Percentiles rank a stretch among this genome's conserved stretches.
These are phyloP conservation scores for Drosophila orosa DNA, from an alignment of 1,140 invertebrate genomes.

Conservation along the genomic window DNA sequence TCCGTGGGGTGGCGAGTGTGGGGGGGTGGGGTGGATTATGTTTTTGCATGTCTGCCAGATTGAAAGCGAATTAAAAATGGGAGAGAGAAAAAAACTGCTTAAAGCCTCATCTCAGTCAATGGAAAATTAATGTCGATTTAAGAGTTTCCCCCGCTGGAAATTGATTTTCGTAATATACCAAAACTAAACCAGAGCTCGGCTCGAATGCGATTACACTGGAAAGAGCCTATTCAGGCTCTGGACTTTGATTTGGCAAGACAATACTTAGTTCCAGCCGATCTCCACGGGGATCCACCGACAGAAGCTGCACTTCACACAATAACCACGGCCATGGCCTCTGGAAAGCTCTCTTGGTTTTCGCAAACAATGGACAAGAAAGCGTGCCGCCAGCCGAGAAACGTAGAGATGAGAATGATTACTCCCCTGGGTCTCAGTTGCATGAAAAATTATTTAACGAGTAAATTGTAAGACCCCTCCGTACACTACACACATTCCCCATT, in stretches of 20 bases:
- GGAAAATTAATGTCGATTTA: slow-evolving; percentile 71
- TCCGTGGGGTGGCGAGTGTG: slow-evolving; percentile 35
- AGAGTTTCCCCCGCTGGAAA: slow-evolving; percentile 49
- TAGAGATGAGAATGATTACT: slow-evolving; percentile 58
- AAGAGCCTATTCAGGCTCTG: slow-evolving; percentile 12
- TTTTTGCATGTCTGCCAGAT: slow-evolving; percentile 74
- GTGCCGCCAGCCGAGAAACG: slow-evolving; percentile 33
- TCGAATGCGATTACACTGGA: slow-evolving; percentile 47
- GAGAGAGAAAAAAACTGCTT: slow-evolving; percentile 54
- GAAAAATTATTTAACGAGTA: slow-evolving; percentile 73
- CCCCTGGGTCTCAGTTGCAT: slow-evolving; percentile 46
- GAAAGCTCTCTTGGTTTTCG: slow-evolving; percentile 45
- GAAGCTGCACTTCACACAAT: slow-evolving; percentile 42
- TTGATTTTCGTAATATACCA: slow-evolving; percentile 44
- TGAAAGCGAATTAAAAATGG: slow-evolving; percentile 82
- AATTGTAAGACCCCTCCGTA: slow-evolving; percentile 42
- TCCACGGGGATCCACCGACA: slow-evolving; percentile 23
- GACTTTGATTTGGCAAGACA: slow-evolving; percentile 14
- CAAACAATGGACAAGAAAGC: slow-evolving; percentile 57
- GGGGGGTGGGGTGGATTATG: slow-evolving; percentile 63
- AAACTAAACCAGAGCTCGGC: slow-evolving; percentile 46
- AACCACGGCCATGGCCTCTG: slow-evolving; percentile 12
- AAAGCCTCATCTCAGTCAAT: slow-evolving; percentile 53
- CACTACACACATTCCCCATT: background rate
- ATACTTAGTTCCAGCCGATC: slow-evolving; percentile 44